Base-by-base conservation (phyloP, 2,113 vertebrate genomes). In the Strigops habroptila region DNA sequence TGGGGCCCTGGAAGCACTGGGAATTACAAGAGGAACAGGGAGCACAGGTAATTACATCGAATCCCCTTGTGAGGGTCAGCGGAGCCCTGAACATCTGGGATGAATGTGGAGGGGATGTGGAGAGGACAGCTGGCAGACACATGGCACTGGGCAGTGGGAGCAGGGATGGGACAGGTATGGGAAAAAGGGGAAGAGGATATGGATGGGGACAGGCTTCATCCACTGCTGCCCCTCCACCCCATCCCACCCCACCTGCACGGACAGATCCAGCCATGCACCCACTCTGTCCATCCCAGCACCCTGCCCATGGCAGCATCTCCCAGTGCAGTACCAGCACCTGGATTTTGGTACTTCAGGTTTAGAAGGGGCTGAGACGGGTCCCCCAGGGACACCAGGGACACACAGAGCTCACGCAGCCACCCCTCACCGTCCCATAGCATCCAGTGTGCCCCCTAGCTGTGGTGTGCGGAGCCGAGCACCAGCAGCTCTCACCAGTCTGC, bases 231-330 rank as follows among this genome's bases (percentile, higher is more conserved):
- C 33, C 15, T 21, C 81, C 67, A 33, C 7, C 46, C 35, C 71
- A 39, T 12, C 31, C n/a, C n/a, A n/a, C n/a, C n/a, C 14, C 25
- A 3, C 59, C 64, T 2, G 13, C 44, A 39, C 5, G 3, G 43
- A n/a, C n/a, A 22, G 30, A 4, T 39, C 52, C 23, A 14, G 68
- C 25, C 51, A 2, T 1, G 3, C 1, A 0, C 53, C 28, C 1
- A 0, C 48, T 28, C 39, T 9, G 22, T 7, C 76, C 86, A 8
- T 68, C 37, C 75, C 71, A 3, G 9, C 41, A 4, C 65, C 52
- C 67, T 33, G 35, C 63, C 78, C 94, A 7, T 4, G 5, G 46
- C 21, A 1, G 16, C 80, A 2, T 16, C 70, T n/a, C 60, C n/a
- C n/a, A n/a, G n/a, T n/a, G n/a, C n/a, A n/a, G n/a, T n/a, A n/a